Evolutionary conservation across 1,140 invertebrate genomes (phyloP), one percentile per base, ranked within the genome.

Genomic region (Drosophila ambigua): DNA sequence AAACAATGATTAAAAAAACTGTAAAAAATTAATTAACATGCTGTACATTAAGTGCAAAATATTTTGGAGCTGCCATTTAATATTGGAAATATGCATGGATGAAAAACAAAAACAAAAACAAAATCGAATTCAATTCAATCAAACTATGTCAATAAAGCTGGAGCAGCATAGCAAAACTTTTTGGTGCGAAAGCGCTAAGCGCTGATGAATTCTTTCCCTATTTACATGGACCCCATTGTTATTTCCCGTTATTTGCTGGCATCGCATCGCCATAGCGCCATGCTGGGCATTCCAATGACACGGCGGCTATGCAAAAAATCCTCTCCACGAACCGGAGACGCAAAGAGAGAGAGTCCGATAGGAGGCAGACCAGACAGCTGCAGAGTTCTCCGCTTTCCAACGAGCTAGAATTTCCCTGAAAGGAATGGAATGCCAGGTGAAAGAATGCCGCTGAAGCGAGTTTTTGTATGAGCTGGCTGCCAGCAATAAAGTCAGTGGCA

Each of bases 291-390:
- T 64, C 11, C 43, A 46, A 61, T 39, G 43, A 60, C 9, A 13
- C 24, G 1, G 20, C n/a, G 13, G 28, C 55, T 46, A 61, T 64
- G 61, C 57, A 62, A 64, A 64, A 46, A 39, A 39, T 62, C 31
- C 31, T 26, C 28, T 5, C 43, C 28, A 9, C n/a, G 13, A 45
- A 20, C 26, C 43, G 9, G 24, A 15, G 23, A 58, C 23, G 26
- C 8, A n/a, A 35, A 35, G 20, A 35, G 31, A 11, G 31, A 9
- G 9, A 9, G 11, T 39, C 35, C 9, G 11, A 11, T 4, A 39
- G 11, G 4, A 39, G 31, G 8, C 26, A 28, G 26, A 6, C 23
- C 23, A 23, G 26, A 0, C 31, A 11, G 35, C 11, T 4, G 35
- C 9, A 4, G 35, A 39, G 35, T 11, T 11, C 11, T 39, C 9